Percentiles rank a stretch among this genome's conserved stretches.
phyloP scores from a whole-genome alignment of 2,113 vertebrate genomes.

The Sakesphorus luctuosus region DNA sequence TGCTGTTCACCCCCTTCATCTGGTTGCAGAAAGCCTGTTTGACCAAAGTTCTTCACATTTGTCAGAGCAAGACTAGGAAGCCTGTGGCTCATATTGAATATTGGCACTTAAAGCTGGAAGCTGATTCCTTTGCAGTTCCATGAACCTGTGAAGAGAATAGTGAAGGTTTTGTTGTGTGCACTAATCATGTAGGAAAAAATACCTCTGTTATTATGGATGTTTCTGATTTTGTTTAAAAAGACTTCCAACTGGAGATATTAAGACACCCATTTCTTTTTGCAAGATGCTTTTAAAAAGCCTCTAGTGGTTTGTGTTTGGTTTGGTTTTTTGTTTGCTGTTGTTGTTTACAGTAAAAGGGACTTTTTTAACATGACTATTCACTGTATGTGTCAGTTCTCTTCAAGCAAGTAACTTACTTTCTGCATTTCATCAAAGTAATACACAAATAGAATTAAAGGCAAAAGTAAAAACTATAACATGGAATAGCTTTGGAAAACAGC shows the following conservation, averaged over 20 bases:
- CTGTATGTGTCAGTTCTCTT: not conserved
- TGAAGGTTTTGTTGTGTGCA: not conserved
- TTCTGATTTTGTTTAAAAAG: not conserved
- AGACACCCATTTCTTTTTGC: not conserved
- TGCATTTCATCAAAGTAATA: not conserved
- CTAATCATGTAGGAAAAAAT: not conserved
- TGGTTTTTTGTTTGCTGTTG: not conserved
- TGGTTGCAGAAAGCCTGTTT: not conserved
- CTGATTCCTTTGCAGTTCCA: not conserved
- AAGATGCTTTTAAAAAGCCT: not conserved
- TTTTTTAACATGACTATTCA: fast-evolving
- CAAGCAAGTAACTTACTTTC: not conserved
- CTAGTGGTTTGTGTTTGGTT: not conserved
- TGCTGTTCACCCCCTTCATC: not conserved
- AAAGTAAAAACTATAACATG: not conserved
- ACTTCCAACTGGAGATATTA: not conserved
- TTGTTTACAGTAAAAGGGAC: not conserved
- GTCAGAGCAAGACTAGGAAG: not conserved
- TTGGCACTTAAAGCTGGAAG: not conserved
- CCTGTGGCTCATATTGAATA: not conserved
- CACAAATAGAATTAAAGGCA: not conserved
- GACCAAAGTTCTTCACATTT: not conserved
- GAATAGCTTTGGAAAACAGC: not conserved
- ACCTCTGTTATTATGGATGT: not conserved
- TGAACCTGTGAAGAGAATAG: not conserved